Conservation (phyloP, 2,888 invertebrate genomes). For the Trichopria drosophilae region DNA sequence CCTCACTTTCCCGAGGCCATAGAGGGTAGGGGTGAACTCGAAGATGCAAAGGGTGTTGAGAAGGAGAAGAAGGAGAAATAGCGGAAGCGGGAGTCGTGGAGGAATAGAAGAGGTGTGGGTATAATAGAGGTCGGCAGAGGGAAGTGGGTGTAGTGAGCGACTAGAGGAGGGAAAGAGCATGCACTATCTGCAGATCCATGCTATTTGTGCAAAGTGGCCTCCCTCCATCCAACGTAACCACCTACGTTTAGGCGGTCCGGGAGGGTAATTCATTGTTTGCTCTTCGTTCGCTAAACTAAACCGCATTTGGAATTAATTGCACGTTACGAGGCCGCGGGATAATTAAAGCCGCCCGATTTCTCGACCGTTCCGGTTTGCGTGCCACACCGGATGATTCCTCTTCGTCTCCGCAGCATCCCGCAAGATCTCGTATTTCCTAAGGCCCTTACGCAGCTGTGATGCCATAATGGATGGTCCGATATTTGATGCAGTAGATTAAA, state of each 20-base stretch:
- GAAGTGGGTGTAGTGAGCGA: slow-evolving; percentile 24
- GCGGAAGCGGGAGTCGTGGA: slow-evolving; percentile 13
- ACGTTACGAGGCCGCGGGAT: slow-evolving; percentile 52
- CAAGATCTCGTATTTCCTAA: slow-evolving; percentile 2
- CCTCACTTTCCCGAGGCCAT: slow-evolving; percentile 35
- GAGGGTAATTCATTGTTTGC: slow-evolving; percentile 53
- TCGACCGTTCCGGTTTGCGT: slow-evolving; percentile 39
- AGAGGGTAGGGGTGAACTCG: slow-evolving; percentile 25
- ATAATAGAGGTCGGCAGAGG: slow-evolving; percentile 28
- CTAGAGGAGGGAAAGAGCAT: slow-evolving; percentile 39
- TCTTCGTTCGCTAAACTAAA: slow-evolving; percentile 54
- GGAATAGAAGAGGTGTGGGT: slow-evolving; percentile 23
- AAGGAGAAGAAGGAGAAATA: slow-evolving; percentile 27
- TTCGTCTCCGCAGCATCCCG: slow-evolving; percentile 13
- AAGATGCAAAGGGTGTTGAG: slow-evolving; percentile 38
- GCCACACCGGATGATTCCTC: slow-evolving; percentile 42
- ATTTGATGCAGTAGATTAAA: too few relatives aligned
- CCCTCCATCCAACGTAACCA: slow-evolving; percentile 44
- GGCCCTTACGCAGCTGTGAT: too few relatives aligned
- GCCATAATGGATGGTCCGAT: too few relatives aligned
- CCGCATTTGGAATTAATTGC: slow-evolving; percentile 55
- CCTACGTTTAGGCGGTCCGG: slow-evolving; percentile 49
- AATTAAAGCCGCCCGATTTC: slow-evolving; percentile 52
- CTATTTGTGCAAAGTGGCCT: slow-evolving; percentile 53
- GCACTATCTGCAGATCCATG: slow-evolving; percentile 50